phyloP scores from a whole-genome alignment of 2,113 vertebrate species.

The Sprattus sprattus region DNA sequence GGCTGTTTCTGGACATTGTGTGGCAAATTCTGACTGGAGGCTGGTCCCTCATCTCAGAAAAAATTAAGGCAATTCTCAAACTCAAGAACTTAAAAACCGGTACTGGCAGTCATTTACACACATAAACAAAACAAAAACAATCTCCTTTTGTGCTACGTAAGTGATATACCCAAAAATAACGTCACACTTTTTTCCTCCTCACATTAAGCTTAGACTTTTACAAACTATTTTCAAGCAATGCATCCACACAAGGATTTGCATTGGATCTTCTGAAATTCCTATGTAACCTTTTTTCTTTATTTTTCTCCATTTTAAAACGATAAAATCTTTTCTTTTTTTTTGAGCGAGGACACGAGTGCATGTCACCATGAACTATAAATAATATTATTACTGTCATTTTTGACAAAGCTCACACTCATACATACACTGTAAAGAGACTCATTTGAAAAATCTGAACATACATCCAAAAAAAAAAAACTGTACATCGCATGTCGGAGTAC shows the following conservation, averaged over 20 bases:
- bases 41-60: slow-evolving; percentile 57
- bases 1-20: slow-evolving; percentile 31
- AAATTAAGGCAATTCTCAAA: slow-evolving; percentile 77
- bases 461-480: slow-evolving; percentile 61
- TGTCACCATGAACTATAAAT: slow-evolving; percentile 59
- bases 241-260: slow-evolving; percentile 15
- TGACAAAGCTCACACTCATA: slow-evolving; percentile 52
- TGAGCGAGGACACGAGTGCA: slow-evolving; percentile 57
- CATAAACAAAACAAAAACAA: slow-evolving; percentile 64
- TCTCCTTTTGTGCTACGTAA: slow-evolving; percentile 73
- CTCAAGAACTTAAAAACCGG: slow-evolving; percentile 55
- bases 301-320: slow-evolving; percentile 33
- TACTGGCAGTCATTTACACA: slow-evolving; percentile 62
- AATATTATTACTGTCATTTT: slow-evolving; percentile 50
- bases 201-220: slow-evolving; percentile 17
- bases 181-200: slow-evolving; percentile 24
- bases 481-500: slow-evolving; percentile 51
- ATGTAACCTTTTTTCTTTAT: neutral
- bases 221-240: slow-evolving; percentile 33
- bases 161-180: slow-evolving; percentile 69
- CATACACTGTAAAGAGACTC: slow-evolving; percentile 49
- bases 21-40: slow-evolving; percentile 50
- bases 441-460: slow-evolving; percentile 49
- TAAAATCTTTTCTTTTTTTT: slow-evolving; percentile 36
- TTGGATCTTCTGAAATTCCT: neutral